A percentile compares a stretch with the other conserved stretches of the same genome.
Evolutionary conservation across 53 echinoderm and acorn worm species (phyloP).

Genomic region (Arbacia lixula): DNA sequence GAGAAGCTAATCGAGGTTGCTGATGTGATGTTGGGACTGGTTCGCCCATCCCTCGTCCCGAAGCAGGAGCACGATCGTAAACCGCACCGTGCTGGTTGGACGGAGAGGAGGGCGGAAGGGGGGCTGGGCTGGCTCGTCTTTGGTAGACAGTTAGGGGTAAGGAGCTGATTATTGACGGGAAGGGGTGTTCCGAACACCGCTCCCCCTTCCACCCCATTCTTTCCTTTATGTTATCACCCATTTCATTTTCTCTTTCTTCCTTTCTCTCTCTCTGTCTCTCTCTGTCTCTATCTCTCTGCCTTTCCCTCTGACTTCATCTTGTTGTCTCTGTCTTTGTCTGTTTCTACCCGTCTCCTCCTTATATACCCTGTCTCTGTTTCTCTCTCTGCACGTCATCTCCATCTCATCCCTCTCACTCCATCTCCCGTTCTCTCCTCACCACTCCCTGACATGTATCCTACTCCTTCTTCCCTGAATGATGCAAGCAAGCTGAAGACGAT

Average conservation of each 20-base stretch:
- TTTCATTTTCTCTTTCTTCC: too few relatives aligned
- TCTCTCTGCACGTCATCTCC: background rate
- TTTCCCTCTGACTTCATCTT: too few relatives aligned
- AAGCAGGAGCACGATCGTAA: slow-evolving; percentile 17
- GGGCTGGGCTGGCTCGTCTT: background rate
- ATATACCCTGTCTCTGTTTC: background rate
- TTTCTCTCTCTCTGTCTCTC: too few relatives aligned
- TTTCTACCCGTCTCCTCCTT: background rate
- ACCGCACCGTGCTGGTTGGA: background rate
- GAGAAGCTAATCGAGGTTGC: slow-evolving; percentile 31
- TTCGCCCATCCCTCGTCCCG: slow-evolving; percentile 10
- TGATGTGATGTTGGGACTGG: slow-evolving; percentile 9
- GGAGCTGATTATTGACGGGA: too few relatives aligned
- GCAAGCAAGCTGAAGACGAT: slow-evolving; percentile 44
- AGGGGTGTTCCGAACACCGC: too few relatives aligned
- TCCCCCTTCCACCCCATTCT: too few relatives aligned
- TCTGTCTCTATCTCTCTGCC: too few relatives aligned
- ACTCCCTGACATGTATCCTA: too few relatives aligned
- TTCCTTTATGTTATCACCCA: too few relatives aligned
- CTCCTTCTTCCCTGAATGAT: background rate
- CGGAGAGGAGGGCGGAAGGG: background rate
- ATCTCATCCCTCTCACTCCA: background rate
- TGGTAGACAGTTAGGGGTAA: too few relatives aligned
- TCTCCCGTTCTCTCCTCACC: slow-evolving; percentile 17
- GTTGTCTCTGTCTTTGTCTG: too few relatives aligned